phyloP scores from a whole-genome alignment of 2,888 invertebrate species.

The Tetragnatha montana region DNA sequence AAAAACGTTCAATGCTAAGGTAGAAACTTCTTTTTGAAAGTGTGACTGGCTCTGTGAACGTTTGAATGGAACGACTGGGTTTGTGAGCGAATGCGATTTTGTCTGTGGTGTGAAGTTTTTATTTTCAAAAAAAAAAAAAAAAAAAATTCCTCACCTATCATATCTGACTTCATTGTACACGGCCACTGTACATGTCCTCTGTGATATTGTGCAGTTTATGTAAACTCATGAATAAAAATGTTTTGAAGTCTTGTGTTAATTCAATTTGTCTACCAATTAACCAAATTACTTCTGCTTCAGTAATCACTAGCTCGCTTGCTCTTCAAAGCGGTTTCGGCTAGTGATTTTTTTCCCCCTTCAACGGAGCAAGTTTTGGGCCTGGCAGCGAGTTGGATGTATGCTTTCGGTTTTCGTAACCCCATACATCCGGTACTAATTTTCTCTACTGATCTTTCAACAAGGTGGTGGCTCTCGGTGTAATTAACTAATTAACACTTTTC shows the following conservation, averaged over 20 bases:
- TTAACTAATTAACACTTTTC: neutral
- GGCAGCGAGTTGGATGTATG: neutral
- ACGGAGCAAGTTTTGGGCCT: neutral
- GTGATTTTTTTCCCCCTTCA: neutral
- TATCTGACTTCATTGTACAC: constrained; percentile 28
- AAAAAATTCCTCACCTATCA: constrained; percentile 4
- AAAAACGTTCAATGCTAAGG: neutral
- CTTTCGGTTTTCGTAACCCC: neutral
- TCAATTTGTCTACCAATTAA: constrained; percentile 39
- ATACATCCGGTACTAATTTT: neutral
- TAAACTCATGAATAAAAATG: constrained; percentile 55
- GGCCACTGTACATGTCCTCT: constrained; percentile 41
- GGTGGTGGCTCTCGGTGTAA: neutral
- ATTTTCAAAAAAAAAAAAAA: no score
- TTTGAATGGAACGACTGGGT: constrained; percentile 1
- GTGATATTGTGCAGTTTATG: constrained; percentile 27
- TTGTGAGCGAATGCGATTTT: neutral
- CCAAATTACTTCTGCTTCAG: neutral
- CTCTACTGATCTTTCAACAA: neutral
- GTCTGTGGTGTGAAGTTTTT: constrained; percentile 1
- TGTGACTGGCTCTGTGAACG: constrained; percentile 3
- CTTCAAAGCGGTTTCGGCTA: neutral
- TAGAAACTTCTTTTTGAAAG: constrained; percentile 5
- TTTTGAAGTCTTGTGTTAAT: constrained; percentile 47
- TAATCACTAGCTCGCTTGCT: constrained; percentile 14